Evolutionary conservation across 2,888 invertebrate genomes (phyloP), one percentile per base, ranked within the genome.

Genomic region (Lasioglossum figueresi): DNA sequence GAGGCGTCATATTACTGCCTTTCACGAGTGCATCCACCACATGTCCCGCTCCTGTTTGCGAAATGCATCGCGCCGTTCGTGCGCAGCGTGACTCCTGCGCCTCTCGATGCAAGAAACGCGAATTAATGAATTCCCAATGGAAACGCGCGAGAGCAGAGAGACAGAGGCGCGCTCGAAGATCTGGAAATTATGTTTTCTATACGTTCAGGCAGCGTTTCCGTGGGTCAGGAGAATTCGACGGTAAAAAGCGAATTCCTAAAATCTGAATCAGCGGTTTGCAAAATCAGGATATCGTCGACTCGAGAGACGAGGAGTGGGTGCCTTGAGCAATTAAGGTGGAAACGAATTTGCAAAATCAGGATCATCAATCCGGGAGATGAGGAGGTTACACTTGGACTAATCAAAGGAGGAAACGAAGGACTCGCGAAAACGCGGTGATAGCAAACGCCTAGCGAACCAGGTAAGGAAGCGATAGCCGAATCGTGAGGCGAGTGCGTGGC

Each of bases 391-490:
- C 14, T 5, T 27, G 27, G 59, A 59, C 5, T 1, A 1, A 27
- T n/a, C 27, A 1, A 27, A 14, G 14, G 19, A 16, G 31, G 16
- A 10, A 31, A 31, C 27, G 31, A 27, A 59, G 59, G 14, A 3
- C 4, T 59, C 19, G 40, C n/a, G 40, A 4, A 0, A 16, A 23
- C 40, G 4, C 19, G 16, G 2, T 23, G 70, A 70, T 2, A 70
- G 76, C 37, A 12, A 59, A 16, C 23, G 73, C 52, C 31, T 70
- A 52, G 37, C 45, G 40, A 72, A 71, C 40, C 59, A 19, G 73
- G 59, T 77, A 73, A 59, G 79, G 80, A 83, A 76, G 48, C 48
- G 84, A 79, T 84, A 82, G 79, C 34, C 23, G 73, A 45, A 76
- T 79, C 48, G 75, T 66, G 40, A 63, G 52, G 56, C 70, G 71